Evolutionary conservation across 2,888 invertebrate species (phyloP), one percentile per base, ranked within the genome.

Genomic region (Toxonevra muliebris): DNA sequence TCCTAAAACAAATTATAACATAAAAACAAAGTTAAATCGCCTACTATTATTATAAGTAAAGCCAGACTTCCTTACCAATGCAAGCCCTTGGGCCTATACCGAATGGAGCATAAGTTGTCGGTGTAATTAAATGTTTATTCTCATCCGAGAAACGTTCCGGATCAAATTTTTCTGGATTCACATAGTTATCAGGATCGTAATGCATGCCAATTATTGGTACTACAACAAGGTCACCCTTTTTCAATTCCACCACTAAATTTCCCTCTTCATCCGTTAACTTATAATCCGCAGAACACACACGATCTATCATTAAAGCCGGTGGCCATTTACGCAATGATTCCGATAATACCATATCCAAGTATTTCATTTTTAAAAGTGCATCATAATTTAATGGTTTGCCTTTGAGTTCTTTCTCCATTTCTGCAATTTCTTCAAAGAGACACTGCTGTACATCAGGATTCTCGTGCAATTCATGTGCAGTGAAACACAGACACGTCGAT

Each of bases 381-480:
- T 87, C 88, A 71, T 88, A 90, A 63, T 87, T 86, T 1, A 89
- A 77, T 41, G 86, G 86, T 1, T 87, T 86, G 0, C 81, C 84
- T 13, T 83, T 79, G 1, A 81, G 68, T 30, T 85, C 82, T 17
- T 84, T 82, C 1, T 76, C 75, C 8, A 85, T 81, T 1, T 86
- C 84, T 11, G 79, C 83, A 41, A 90, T 87, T 81, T 90, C 90
- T 9, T 85, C 74, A 0, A 84, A 84, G 0, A 90, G 79, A 50
- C 77, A 85, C 2, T 86, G 81, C 77, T 90, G 90, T 0, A 89
- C 79, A 0, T 88, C 87, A 2, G 86, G 86, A 79, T 90, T 87
- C 4, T 86, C 45, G 1, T 88, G 88, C 20, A 91, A 74, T 77
- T 90, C 90, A 60, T 89, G 85, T 1, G 88, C 79, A 0, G 86